These are phyloP conservation scores for Iguana delicatissima DNA, from an alignment of 2,797 vertebrate species.

Conservation along the genomic window DNA sequence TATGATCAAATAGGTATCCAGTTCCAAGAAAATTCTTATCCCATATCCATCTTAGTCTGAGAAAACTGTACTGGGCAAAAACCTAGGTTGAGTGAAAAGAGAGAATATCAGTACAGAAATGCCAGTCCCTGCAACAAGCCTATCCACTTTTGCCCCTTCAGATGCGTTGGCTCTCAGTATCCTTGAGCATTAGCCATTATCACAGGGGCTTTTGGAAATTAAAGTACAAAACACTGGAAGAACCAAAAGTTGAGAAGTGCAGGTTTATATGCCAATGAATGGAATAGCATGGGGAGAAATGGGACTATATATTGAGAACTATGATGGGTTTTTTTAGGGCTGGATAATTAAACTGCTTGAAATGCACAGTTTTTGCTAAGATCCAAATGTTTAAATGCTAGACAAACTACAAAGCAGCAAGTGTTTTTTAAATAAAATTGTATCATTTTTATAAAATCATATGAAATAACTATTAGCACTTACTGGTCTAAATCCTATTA, in stretches of 20 bases:
- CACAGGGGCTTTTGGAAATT: background rate
- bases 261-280: background rate
- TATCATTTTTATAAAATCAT: background rate
- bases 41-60: background rate
- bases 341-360: background rate
- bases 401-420: constrained; percentile 17
- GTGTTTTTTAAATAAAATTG: background rate
- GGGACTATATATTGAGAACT: background rate
- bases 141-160: background rate
- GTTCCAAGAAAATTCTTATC: background rate
- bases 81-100: background rate
- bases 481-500: no score
- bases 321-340: background rate
- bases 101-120: background rate
- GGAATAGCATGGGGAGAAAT: no score
- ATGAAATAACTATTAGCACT: background rate
- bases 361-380: background rate
- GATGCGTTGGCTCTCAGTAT: background rate
- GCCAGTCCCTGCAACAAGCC: background rate
- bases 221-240: no score
- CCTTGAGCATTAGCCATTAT: no score
- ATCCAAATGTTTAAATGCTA: constrained; percentile 20
- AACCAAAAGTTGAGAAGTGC: no score
- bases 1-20: background rate
- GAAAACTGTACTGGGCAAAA: background rate